Evolutionary conservation across 1,140 invertebrate genomes (phyloP), one percentile per base, ranked within the genome.

Genomic region (Drosophila sp.): DNA sequence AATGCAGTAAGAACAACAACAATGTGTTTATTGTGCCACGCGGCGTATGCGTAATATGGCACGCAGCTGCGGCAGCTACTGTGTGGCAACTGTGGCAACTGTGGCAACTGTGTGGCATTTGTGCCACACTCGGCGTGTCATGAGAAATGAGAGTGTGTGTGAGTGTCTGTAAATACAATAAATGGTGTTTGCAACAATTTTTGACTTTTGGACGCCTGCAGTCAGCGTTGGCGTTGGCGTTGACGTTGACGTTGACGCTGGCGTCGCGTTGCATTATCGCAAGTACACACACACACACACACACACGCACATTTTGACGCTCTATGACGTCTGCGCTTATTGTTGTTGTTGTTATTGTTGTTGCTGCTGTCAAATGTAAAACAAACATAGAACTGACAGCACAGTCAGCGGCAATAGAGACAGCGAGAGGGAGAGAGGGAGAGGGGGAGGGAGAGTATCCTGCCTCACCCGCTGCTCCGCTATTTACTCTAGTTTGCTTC

Each of bases 181-280:
- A 84, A 84, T 86, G 81, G 77, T 65, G 76, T 78, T 87, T 87
- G 75, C 77, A 86, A 86, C 78, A 87, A 87, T 86, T 87, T 86
- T 81, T 78, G 82, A 86, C 82, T 87, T 87, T 86, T 78, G 58
- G 25, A 78, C 71, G 71, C 82, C 80, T 48, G 70, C 41, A 53
- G 70, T 58, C 77, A 46, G 48, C 46, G 72, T 21, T 69, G 38
- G 46, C 59, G 62, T 48, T 46, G 58, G 41, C 56, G 50, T 54
- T 58, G 77, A 40, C 43, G n/a, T n/a, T n/a, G n/a, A n/a, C n/a
- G n/a, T n/a, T n/a, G n/a, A n/a, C n/a, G 65, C 18, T 40, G 38
- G 77, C 77, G 69, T 76, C 64, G 25, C 50, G 38, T 77, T 77
- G 57, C 75, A 77, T 77, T 70, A 72, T 70, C 72, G 64, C 57